Percentiles rank a stretch among this genome's conserved stretches.
Conservation (phyloP, 2,113 vertebrate genomes). For the Pteropus alecto region DNA sequence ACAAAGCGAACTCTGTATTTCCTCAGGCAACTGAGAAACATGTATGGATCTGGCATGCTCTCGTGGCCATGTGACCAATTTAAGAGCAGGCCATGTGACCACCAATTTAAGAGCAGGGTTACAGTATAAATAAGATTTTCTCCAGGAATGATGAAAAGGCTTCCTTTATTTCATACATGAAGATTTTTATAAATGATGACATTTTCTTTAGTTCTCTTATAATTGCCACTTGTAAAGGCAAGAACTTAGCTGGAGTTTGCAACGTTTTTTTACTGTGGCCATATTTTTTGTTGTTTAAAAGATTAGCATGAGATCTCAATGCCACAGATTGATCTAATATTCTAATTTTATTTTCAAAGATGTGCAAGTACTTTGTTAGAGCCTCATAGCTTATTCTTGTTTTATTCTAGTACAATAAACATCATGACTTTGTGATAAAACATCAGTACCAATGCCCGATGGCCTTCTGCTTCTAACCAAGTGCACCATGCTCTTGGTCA, state of each 20-base stretch:
- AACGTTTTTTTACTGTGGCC: not conserved
- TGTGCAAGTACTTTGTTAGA: not conserved
- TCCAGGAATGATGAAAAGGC: not conserved
- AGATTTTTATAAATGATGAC: not conserved
- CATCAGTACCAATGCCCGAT: not conserved
- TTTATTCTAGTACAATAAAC: not conserved
- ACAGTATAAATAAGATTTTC: not conserved
- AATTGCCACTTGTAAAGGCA: not conserved
- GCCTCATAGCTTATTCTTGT: not conserved
- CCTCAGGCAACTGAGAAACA: not conserved
- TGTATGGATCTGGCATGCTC: not conserved
- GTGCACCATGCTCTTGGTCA: not conserved
- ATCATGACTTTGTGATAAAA: not conserved
- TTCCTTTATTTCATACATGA: not conserved
- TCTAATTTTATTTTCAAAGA: conserved; percentile 2
- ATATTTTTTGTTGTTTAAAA: conserved; percentile 1
- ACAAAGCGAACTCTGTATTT: not conserved
- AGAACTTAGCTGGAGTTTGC: not conserved
- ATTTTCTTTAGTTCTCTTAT: not conserved
- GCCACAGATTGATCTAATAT: not conserved
- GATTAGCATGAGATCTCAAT: not conserved
- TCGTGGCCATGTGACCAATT: not conserved
- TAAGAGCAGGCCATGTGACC: not conserved
- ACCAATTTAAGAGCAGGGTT: not conserved
- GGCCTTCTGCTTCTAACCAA: not conserved